Evolutionary conservation across 2,113 vertebrate species (phyloP).

Genomic region (Poecile atricapillus): DNA sequence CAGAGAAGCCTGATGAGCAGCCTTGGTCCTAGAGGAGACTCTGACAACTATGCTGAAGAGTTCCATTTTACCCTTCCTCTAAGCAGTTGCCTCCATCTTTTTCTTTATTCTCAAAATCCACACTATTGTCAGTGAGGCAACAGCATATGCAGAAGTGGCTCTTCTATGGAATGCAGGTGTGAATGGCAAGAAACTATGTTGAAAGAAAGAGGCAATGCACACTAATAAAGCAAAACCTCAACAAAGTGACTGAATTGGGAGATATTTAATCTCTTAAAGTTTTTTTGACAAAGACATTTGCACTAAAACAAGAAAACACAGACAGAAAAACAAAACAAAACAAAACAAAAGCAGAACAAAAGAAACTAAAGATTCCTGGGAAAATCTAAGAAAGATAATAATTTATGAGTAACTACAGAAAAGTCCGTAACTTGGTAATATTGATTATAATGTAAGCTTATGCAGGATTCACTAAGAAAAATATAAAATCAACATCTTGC

Average conservation of each 20-base stretch:
- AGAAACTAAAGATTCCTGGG: not conserved
- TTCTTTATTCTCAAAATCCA: not conserved
- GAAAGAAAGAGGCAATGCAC: not conserved
- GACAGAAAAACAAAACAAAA: rapidly evolving
- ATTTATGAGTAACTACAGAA: not conserved
- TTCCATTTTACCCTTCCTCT: not conserved
- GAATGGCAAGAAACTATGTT: not conserved
- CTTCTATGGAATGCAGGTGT: not conserved
- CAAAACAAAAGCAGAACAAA: not conserved
- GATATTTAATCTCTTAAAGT: not conserved
- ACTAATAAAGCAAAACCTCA: not conserved
- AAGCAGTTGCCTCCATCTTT: not conserved
- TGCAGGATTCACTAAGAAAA: not conserved
- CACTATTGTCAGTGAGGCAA: not conserved
- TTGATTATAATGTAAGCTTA: not conserved
- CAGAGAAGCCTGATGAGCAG: not conserved
- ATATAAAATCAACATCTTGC: not conserved
- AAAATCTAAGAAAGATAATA: not conserved
- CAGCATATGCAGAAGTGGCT: not conserved
- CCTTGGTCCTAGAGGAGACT: not conserved
- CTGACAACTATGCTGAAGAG: rapidly evolving
- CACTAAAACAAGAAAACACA: not conserved
- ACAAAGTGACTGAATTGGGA: not conserved
- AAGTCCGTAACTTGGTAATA: not conserved
- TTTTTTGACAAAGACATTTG: not conserved